Conservation (phyloP, 1,140 invertebrate species). For the Rhopalosiphum padi region DNA sequence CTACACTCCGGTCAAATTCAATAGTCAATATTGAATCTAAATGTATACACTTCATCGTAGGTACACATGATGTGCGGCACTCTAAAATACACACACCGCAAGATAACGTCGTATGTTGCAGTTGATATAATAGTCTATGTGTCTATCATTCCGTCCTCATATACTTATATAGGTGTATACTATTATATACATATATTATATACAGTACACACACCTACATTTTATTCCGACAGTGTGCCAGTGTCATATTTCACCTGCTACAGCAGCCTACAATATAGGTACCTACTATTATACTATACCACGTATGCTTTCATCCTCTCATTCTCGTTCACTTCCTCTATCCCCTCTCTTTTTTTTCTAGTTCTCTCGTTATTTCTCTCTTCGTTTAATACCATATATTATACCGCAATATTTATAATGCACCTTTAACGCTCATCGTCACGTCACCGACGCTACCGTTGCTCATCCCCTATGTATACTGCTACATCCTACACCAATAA, state of each 20-base stretch:
- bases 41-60: too few relatives aligned
- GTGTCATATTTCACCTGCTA: slow-evolving; percentile 4
- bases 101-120: too few relatives aligned
- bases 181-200: background rate
- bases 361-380: background rate
- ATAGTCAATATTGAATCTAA: too few relatives aligned
- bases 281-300: too few relatives aligned
- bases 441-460: background rate
- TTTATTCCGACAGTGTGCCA: background rate
- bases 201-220: background rate
- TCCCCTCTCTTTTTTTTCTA: too few relatives aligned
- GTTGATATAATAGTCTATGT: too few relatives aligned
- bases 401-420: background rate
- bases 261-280: background rate
- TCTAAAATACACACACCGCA: too few relatives aligned
- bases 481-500: background rate
- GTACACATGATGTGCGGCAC: too few relatives aligned
- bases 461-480: background rate
- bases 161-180: too few relatives aligned
- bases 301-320: background rate
- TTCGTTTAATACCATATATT: background rate
- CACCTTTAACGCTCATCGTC: background rate
- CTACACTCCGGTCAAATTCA: too few relatives aligned
- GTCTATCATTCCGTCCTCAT: background rate
- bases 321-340: too few relatives aligned